Conservation (phyloP, 2,113 vertebrate species). For the Pseudolaguvia tuberculata region DNA sequence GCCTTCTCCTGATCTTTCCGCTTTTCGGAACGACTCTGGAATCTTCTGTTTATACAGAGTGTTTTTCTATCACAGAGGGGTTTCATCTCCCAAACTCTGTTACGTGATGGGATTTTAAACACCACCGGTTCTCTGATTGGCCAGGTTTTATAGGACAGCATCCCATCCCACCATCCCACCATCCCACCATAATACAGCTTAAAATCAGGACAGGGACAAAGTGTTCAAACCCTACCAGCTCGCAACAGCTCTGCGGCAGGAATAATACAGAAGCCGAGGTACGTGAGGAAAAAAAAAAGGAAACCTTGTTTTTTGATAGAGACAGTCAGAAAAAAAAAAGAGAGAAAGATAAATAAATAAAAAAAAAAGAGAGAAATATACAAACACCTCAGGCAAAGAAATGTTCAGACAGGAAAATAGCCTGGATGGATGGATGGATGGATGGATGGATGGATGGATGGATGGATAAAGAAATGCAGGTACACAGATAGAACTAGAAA, state of each 20-base stretch:
- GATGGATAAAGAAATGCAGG: neutral
- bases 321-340: neutral
- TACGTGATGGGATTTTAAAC: conserved; percentile 4
- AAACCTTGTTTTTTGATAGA: neutral
- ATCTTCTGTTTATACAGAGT: neutral
- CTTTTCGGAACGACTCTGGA: neutral
- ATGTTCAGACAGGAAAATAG: neutral
- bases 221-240: neutral
- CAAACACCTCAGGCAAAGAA: neutral
- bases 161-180: neutral
- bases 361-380: neutral
- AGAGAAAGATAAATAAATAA: neutral
- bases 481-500: neutral
- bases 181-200: neutral
- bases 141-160: neutral
- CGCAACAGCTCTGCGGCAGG: neutral
- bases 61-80: neutral
- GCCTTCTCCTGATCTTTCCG: neutral
- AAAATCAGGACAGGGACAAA: neutral
- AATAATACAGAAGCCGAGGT: neutral
- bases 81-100: neutral
- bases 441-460: neutral
- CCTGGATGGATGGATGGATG: neutral
- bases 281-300: neutral
- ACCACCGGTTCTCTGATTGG: neutral